Base-by-base conservation (phyloP, 2,888 invertebrate species). In the Thecophora atra region DNA sequence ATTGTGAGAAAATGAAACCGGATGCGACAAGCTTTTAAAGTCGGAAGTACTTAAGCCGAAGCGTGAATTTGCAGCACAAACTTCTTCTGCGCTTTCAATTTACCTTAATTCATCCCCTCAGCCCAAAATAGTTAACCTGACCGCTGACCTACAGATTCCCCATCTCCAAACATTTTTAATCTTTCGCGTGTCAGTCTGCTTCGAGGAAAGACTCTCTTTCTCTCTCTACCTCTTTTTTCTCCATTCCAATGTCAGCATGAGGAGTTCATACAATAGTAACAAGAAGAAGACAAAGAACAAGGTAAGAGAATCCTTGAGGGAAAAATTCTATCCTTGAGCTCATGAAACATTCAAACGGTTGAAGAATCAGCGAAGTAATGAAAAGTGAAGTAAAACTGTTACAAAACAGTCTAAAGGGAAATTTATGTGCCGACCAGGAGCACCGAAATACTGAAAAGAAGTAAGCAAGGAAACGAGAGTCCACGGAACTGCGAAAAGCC, bases 1-100 rank as follows among this genome's bases (percentile, higher is more conserved):
- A 82, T 76, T 80, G 68, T 77, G 78, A 78, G 76, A 76, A 79
- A 78, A 72, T 76, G 78, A 78, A 80, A 79, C 78, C 82, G 84
- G 84, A 84, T 83, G 84, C 84, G 84, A 84, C 84, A 84, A 85
- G 84, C 84, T 84, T 84, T 84, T 84, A 84, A 84, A 83, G 82
- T 84, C 84, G 84, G 85, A 84, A 84, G 84, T 84, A 84, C 85
- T 84, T 84, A 84, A 81, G 83, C 80, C 80, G 79, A 82, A 80
- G 82, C 83, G 82, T 82, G 84, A 81, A 79, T 75, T 79, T 77
- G 72, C 70, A 67, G 60, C 63, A 52, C 28, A 56, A 70, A 73
- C 51, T 60, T 58, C 56, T 44, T 42, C 64, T 21, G 63, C 47
- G 54, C 70, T 52, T 62, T 62, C 30, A 52, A 51, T 21, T 52